Conservation (phyloP, 2,113 vertebrate genomes). For the Rhipidura dahli region DNA sequence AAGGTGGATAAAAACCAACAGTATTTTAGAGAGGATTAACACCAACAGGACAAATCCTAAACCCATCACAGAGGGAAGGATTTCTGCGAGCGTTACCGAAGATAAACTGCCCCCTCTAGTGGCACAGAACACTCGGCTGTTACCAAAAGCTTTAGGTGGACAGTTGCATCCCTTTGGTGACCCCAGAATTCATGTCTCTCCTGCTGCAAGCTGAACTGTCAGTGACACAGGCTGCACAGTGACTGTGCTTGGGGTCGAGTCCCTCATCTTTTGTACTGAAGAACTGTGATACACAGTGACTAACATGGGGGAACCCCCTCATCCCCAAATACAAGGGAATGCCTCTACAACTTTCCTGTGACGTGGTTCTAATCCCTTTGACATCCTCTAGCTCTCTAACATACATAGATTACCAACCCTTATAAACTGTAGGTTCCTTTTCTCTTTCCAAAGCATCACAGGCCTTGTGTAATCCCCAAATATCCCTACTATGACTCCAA, state of each 20-base stretch:
- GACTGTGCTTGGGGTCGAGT: background rate
- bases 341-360: background rate
- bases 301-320: rapidly evolving
- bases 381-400: background rate
- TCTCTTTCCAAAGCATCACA: background rate
- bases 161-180: rapidly evolving
- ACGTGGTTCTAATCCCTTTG: background rate
- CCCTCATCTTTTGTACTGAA: background rate
- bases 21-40: background rate
- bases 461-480: background rate
- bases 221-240: rapidly evolving
- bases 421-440: no score
- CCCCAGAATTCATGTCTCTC: rapidly evolving
- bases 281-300: background rate
- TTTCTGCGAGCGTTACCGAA: background rate
- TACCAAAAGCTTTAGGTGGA: background rate
- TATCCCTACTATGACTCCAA: background rate
- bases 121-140: background rate
- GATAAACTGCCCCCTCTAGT: conserved; percentile 11
- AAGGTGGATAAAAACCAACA: background rate
- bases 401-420: background rate
- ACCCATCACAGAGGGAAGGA: rapidly evolving
- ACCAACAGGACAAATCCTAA: background rate
- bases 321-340: background rate
- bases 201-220: background rate